phyloP scores from a whole-genome alignment of 2,797 vertebrate genomes.

The Percopsis omiscomaycus region DNA sequence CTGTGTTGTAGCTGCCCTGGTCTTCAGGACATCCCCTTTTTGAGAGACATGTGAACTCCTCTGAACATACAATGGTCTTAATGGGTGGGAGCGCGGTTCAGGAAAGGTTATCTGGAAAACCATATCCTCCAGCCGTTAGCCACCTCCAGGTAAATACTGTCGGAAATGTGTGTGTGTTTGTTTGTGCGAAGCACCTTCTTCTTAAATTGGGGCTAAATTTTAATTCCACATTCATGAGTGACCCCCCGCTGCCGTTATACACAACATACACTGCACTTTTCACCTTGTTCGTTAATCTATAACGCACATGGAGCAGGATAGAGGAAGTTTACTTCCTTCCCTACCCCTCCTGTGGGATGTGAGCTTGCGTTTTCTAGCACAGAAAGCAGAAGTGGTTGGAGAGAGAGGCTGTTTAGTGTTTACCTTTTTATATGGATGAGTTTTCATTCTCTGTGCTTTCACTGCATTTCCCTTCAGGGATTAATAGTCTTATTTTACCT shows the following conservation, averaged over 20 bases:
- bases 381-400: constrained; percentile 7
- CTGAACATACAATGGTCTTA: constrained; percentile 20
- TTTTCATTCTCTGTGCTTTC: too few species aligned
- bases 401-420: constrained; percentile 16
- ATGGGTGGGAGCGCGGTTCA: not conserved
- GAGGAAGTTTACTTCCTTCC: constrained; percentile 71
- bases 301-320: constrained; percentile 24
- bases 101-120: constrained; percentile 7
- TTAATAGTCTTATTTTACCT: too few species aligned
- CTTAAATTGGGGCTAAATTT: too few species aligned
- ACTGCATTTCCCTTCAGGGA: too few species aligned
- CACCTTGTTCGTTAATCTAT: constrained; percentile 4
- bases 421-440: not conserved
- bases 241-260: constrained; percentile 23
- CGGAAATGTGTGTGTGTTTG: constrained; percentile 15
- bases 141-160: constrained; percentile 23
- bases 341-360: constrained; percentile 41
- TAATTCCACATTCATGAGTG: too few species aligned
- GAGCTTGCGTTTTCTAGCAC: constrained; percentile 13
- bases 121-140: constrained; percentile 45
- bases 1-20: too few species aligned
- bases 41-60: constrained; percentile 41
- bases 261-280: constrained; percentile 17
- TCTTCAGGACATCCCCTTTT: constrained; percentile 65
- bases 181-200: not conserved